Percentiles rank a stretch among this genome's conserved stretches.
phyloP scores from a whole-genome alignment of 2,888 invertebrate species.

The Chesias legatella region DNA sequence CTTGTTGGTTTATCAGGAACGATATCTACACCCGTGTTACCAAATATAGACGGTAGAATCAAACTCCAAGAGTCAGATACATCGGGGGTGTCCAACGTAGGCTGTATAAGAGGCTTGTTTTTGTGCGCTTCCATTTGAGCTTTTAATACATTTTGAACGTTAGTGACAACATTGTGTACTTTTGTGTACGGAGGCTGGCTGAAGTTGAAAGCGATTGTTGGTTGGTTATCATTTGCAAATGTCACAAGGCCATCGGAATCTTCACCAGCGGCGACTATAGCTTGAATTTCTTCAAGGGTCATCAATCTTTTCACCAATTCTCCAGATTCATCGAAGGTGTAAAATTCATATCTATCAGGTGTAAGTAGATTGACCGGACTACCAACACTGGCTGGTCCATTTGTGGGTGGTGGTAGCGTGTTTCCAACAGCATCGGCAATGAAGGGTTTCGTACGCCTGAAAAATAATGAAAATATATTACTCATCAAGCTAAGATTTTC shows the following conservation, averaged over 20 bases:
- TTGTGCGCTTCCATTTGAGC: conserved; percentile 86
- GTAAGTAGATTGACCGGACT: conserved; percentile 89
- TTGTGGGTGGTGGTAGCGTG: conserved; percentile 82
- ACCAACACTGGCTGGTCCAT: conserved; percentile 82
- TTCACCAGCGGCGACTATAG: conserved; percentile 91
- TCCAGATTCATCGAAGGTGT: conserved; percentile 91
- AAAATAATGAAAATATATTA: conserved; percentile 30
- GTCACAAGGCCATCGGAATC: conserved; percentile 81
- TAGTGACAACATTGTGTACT: conserved; percentile 89
- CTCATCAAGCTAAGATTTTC: too few relatives aligned
- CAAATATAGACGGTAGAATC: conserved; percentile 89
- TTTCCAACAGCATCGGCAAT: conserved; percentile 85
- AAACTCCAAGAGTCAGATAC: conserved; percentile 90
- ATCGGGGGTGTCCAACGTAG: conserved; percentile 85
- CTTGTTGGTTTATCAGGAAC: conserved; percentile 74
- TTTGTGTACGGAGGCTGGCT: conserved; percentile 82
- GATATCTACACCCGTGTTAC: conserved; percentile 83
- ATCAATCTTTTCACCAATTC: conserved; percentile 90
- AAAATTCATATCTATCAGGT: conserved; percentile 92
- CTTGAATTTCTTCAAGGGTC: conserved; percentile 92
- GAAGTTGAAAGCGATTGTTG: conserved; percentile 67
- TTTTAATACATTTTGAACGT: conserved; percentile 91
- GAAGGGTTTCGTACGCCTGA: conserved; percentile 76
- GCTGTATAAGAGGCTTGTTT: conserved; percentile 63
- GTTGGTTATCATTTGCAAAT: conserved; percentile 71